Base-by-base conservation (phyloP, 1,140 invertebrate species). In the Planococcus citri region DNA sequence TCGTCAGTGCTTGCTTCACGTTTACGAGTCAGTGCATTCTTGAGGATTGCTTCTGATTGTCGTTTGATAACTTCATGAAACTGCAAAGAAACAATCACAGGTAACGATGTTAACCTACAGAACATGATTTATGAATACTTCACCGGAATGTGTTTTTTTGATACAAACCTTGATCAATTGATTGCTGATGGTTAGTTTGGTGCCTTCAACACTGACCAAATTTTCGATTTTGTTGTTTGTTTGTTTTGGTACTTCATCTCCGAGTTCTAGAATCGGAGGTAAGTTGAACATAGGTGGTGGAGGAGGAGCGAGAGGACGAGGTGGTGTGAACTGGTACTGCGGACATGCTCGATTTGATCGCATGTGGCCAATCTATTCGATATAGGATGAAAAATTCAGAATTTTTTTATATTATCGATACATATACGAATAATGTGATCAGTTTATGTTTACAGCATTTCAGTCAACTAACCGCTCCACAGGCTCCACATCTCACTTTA, bases 281-380 rank as follows among this genome's bases (percentile, higher is more conserved):
- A 89, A 86, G 75, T 84, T 88, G n/a, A 88, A 81, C 0, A 87
- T 82, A n/a, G 83, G 80, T 0, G 84, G n/a, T n/a, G n/a, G n/a
- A n/a, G n/a, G n/a, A n/a, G n/a, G n/a, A n/a, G n/a, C n/a, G n/a
- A n/a, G n/a, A n/a, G n/a, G n/a, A n/a, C n/a, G 77, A 38, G 78
- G 81, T 73, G 79, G 85, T 71, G 80, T 80, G 25, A 78, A 79
- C 72, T 86, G 87, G 78, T 97, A 98, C 51, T 95, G 78, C 0
- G 95, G 95, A 80, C 96, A 98, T 0, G 94, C 91, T 78, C 96
- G 96, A 78, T 98, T 98, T 0, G 96, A 98, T 64, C 94, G 79
- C 88, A 90, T 89, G 75, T 90, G 88, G 51, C 88, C 88, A 60
- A 84, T 82, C 76, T 76, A 73, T 25, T n/a, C n/a, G 24, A 25